phyloP scores from a whole-genome alignment of 2,797 vertebrate genomes.

The Myotis pilosus region DNA sequence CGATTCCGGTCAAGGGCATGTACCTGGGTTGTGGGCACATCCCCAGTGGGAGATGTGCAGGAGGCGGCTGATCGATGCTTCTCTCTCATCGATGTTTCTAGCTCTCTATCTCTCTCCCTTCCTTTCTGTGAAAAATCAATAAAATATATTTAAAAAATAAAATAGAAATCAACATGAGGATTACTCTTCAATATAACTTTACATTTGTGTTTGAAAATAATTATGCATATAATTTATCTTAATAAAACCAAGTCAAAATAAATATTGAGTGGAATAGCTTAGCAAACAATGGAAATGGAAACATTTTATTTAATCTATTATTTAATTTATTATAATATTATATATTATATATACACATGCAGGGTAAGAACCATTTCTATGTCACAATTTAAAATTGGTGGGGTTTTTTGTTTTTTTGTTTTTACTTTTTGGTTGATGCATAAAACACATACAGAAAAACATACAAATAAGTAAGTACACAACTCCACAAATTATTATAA shows the following conservation, averaged over 20 bases:
- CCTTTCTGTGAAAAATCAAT: no score
- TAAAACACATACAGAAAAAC: constrained; percentile 17
- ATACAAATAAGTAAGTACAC: neutral
- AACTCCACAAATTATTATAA: neutral
- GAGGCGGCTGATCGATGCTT: no score
- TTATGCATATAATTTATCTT: constrained; percentile 5
- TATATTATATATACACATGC: neutral
- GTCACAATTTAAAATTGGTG: neutral
- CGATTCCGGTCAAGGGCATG: no score
- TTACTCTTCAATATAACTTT: neutral
- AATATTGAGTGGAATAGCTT: constrained; percentile 27
- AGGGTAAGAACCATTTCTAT: neutral
- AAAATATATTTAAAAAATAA: no score
- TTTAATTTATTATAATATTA: neutral
- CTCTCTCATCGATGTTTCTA: no score
- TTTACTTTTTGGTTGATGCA: neutral
- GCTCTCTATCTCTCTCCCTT: no score
- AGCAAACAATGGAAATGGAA: neutral
- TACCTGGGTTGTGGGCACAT: no score
- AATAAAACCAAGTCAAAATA: constrained; percentile 16
- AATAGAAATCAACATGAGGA: neutral
- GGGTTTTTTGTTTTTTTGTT: neutral
- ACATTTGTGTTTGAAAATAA: constrained; percentile 25
- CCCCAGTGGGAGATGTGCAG: no score
- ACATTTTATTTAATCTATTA: neutral